phyloP scores from a whole-genome alignment of 2,888 invertebrate species.

The Nephrotoma guestfalica region DNA sequence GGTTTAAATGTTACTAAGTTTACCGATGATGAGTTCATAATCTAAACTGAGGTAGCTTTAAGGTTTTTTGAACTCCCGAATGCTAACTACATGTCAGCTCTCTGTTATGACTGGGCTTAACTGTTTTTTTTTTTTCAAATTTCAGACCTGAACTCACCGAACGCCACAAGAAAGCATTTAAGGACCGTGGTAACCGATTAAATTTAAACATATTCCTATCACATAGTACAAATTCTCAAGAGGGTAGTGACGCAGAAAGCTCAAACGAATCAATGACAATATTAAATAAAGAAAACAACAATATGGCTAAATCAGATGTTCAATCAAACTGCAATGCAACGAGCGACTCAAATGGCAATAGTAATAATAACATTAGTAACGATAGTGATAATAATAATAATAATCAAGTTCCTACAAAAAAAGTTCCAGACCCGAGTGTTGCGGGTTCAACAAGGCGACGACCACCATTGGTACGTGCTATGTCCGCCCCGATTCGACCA shows the following conservation, averaged over 20 bases:
- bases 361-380: not conserved
- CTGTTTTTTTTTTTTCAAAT: not conserved
- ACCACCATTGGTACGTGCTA: slow-evolving; percentile 30
- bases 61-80: no score
- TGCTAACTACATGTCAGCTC: not conserved
- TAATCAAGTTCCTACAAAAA: not conserved
- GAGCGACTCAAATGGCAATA: not conserved
- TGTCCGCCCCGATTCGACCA: slow-evolving; percentile 32
- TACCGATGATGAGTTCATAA: no score
- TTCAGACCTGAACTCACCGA: slow-evolving; percentile 35
- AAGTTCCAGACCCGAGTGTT: not conserved
- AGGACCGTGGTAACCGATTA: slow-evolving; percentile 35
- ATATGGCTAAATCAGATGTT: not conserved
- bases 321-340: not conserved
- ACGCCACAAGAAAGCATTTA: slow-evolving; percentile 35
- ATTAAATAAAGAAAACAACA: not conserved
- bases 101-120: not conserved
- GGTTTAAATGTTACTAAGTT: no score
- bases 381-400: not conserved
- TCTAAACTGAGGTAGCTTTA: no score
- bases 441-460: slow-evolving; percentile 14
- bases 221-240: slow-evolving; percentile 32
- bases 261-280: slow-evolving; percentile 5
- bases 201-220: slow-evolving; percentile 46
- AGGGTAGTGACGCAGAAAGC: slow-evolving; percentile 20